phyloP scores from a whole-genome alignment of 2,888 invertebrate genomes.

The Lottia scabra region DNA sequence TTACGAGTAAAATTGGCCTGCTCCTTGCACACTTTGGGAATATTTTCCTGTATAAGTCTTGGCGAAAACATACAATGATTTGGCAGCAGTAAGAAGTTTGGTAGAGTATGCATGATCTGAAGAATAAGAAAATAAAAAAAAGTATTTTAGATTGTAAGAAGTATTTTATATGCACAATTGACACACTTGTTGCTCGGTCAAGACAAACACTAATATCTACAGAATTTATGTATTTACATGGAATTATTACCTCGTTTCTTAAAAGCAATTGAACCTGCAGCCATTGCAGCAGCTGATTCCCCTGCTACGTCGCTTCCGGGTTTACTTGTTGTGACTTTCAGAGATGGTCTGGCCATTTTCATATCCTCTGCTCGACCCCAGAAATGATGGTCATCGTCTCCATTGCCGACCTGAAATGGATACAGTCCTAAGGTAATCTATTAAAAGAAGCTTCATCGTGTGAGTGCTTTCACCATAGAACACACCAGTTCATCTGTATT shows the following conservation, averaged over 20 bases:
- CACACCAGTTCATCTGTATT: too few species aligned
- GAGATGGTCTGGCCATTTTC: slow-evolving; percentile 72
- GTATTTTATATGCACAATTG: too few species aligned
- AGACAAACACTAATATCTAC: too few species aligned
- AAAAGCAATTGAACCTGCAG: slow-evolving; percentile 72
- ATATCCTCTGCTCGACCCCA: slow-evolving; percentile 76
- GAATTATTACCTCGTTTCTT: slow-evolving; percentile 25
- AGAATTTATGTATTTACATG: too few species aligned
- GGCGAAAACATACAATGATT: slow-evolving; percentile 33
- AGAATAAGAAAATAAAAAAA: background rate
- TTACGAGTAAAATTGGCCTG: slow-evolving; percentile 17
- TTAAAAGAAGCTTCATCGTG: too few species aligned
- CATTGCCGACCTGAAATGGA: slow-evolving; percentile 52
- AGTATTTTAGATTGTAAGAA: too few species aligned
- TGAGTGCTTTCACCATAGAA: too few species aligned
- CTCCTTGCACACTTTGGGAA: slow-evolving; percentile 17
- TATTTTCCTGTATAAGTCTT: slow-evolving; percentile 28
- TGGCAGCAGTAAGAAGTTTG: slow-evolving; percentile 27
- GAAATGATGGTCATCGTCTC: slow-evolving; percentile 73
- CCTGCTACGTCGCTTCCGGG: slow-evolving; percentile 75
- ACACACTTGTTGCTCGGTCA: too few species aligned
- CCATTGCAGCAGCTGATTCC: slow-evolving; percentile 74
- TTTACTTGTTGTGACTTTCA: slow-evolving; percentile 73
- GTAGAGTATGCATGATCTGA: slow-evolving; percentile 28
- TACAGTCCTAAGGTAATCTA: background rate